These are phyloP conservation scores for Percopsis omiscomaycus DNA, from an alignment of 2,797 vertebrate species.

Conservation along the genomic window DNA sequence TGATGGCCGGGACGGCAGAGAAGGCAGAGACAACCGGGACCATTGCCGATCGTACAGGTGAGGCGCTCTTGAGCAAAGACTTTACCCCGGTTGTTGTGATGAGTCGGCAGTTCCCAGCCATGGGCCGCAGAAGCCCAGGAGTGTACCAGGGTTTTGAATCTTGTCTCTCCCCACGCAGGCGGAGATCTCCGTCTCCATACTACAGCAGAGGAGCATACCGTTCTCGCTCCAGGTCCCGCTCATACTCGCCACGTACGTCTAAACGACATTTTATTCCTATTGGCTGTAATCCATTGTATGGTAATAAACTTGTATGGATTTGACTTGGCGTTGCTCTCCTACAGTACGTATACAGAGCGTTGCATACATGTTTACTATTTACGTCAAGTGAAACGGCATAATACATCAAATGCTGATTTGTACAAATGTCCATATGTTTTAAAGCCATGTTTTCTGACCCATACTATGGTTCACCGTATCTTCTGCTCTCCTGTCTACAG, in stretches of 20 bases:
- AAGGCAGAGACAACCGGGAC: conserved; percentile 81
- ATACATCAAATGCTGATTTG: not conserved
- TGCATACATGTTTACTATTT: not conserved
- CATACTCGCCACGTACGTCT: conserved; percentile 93
- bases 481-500: conserved; percentile 34
- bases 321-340: no score
- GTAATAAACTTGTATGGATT: no score
- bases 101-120: conserved; percentile 56
- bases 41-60: conserved; percentile 83
- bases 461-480: not conserved
- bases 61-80: not conserved
- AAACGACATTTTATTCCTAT: no score
- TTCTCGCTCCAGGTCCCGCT: conserved; percentile 91
- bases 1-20: conserved; percentile 87
- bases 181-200: conserved; percentile 92
- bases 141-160: no score
- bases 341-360: no score
- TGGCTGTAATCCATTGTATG: no score
- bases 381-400: not conserved
- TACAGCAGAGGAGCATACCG: conserved; percentile 89
- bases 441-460: not conserved
- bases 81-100: conserved; percentile 82
- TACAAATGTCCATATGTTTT: not conserved
- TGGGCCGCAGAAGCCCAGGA: no score
- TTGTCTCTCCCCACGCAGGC: conserved; percentile 71